Evolutionary conservation across 2,888 invertebrate species (phyloP).

Genomic region (Antitype chi): DNA sequence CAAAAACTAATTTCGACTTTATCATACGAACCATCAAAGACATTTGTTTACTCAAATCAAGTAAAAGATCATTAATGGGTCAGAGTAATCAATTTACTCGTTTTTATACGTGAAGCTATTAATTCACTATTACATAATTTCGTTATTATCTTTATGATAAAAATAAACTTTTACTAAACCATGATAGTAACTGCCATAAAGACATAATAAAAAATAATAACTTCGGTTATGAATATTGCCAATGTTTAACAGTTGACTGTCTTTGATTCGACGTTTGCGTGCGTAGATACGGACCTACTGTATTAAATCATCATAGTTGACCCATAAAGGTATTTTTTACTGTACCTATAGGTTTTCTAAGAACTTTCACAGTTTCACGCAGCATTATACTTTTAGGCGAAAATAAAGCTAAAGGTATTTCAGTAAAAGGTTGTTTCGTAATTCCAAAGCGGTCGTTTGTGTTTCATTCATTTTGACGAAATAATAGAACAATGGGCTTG

Average conservation of each 20-base stretch:
- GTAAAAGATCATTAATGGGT: not conserved
- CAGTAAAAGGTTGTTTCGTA: slow-evolving; percentile 11
- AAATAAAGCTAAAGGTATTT: not conserved
- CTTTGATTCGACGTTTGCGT: not conserved
- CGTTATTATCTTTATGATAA: not conserved
- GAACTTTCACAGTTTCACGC: slow-evolving; percentile 5
- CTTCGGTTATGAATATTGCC: not conserved
- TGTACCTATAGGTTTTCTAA: not conserved
- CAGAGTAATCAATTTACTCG: not conserved
- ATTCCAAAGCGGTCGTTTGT: slow-evolving; percentile 1
- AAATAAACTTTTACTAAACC: not conserved
- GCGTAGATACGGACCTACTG: not conserved
- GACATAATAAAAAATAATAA: slow-evolving; percentile 1
- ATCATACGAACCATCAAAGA: not conserved
- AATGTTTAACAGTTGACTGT: slow-evolving; percentile 5
- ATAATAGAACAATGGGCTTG: slow-evolving; percentile 16
- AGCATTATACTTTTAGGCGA: not conserved
- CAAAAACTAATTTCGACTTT: not conserved
- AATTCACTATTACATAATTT: not conserved
- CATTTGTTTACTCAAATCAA: slow-evolving; percentile 5
- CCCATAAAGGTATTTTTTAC: not conserved
- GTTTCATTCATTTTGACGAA: slow-evolving; percentile 3
- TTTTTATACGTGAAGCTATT: slow-evolving; percentile 3
- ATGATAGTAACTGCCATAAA: slow-evolving; percentile 1
- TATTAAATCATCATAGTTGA: not conserved